A percentile compares a stretch with the other conserved stretches of the same genome.
Conservation (phyloP, 1,140 invertebrate genomes). For the Monomorium pharaonis region DNA sequence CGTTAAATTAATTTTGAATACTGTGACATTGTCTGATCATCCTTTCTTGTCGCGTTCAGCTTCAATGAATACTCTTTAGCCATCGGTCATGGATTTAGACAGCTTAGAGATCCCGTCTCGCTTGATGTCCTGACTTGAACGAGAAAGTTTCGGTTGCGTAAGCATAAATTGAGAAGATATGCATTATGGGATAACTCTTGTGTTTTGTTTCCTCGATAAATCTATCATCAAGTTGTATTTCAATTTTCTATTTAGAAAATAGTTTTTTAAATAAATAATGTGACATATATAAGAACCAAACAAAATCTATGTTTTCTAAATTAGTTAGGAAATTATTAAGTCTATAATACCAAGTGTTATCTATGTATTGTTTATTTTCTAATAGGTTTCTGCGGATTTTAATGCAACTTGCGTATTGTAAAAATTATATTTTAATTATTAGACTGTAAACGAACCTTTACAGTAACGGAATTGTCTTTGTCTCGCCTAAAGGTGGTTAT, state of each 20-base stretch:
- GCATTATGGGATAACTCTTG: not conserved
- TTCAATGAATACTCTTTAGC: conserved; percentile 29
- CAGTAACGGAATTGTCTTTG: not conserved
- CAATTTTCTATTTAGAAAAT: not conserved
- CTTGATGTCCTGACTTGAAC: not conserved
- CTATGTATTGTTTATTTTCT: not conserved
- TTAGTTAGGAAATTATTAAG: not conserved
- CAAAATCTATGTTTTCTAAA: not conserved
- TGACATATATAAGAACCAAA: not conserved
- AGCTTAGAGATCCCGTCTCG: not conserved
- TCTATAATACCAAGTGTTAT: not conserved
- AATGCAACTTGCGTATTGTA: not conserved
- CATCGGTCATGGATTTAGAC: conserved; percentile 44
- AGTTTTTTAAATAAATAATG: not conserved
- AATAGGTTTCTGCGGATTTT: not conserved
- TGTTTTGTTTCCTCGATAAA: not conserved
- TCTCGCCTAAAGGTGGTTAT: not conserved
- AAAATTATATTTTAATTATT: conserved; percentile 27
- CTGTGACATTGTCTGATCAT: not conserved
- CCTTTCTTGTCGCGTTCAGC: conserved; percentile 11
- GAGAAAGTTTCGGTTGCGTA: conserved; percentile 44
- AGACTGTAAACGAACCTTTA: conserved; percentile 2
- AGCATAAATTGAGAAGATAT: conserved; percentile 9
- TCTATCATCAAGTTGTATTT: not conserved
- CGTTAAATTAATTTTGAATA: conserved; percentile 61